Evolutionary conservation across 1,140 invertebrate species (phyloP), one percentile per base, ranked within the genome.

Genomic region (Halesus radiatus): DNA sequence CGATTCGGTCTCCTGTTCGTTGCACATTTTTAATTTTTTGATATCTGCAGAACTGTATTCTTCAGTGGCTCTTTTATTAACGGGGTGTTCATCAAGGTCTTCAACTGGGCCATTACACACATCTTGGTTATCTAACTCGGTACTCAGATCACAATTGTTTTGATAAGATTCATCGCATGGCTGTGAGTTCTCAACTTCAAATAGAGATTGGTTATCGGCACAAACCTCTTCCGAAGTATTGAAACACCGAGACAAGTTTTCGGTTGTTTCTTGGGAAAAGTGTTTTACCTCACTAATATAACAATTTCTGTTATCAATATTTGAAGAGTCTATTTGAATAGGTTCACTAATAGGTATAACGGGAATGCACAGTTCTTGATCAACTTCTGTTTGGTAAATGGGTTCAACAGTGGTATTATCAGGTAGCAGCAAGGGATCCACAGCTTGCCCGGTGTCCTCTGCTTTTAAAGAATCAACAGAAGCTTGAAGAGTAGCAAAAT

Each of bases 371-470:
- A 88, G 83, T 76, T 87, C 85, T 84, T 88, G 85, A 79, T 88
- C 88, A n/a, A 85, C 72, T 60, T 89, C 88, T 20, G 52, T 45
- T 70, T 72, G 70, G 37, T 50, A 79, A 22, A 73, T 70, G 6
- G 58, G 16, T 18, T 79, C 78, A 1, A 56, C 0, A 4, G 22
- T 10, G 20, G 66, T n/a, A 8, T 32, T 79, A 76, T 89, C 88
- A 66, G 87, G 87, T 66, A 90, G 77, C 15, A 90, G 82, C 6
- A 90, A 84, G 15, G 89, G 89, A 85, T 90, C 89, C 60, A 89
- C 85, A 66, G 88, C 81, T 26, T 60, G 66, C 7, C 10, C 23
- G 22, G 13, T 62, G 15, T 79, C 78, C 7, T 79, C 78, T 23
- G 53, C n/a, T 73, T 79, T 72, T 20, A 37, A 60, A 18, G 23